Conservation (phyloP, 2,113 vertebrate species). For the Corvus moneduloides region DNA sequence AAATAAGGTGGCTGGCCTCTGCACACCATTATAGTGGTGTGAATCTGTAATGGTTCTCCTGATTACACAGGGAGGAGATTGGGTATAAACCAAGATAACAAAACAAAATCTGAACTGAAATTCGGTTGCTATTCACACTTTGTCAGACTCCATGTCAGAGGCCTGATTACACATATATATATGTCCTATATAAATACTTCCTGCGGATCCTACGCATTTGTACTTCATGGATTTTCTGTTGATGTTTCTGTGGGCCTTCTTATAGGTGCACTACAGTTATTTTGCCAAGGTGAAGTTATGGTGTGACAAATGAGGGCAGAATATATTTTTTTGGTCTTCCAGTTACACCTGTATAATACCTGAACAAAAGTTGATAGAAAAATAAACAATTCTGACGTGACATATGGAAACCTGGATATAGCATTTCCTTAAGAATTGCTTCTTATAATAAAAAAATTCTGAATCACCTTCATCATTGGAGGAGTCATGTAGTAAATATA, state of each 20-base stretch:
- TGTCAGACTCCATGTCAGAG: not conserved
- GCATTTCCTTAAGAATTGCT: not conserved
- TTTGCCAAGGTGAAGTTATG: not conserved
- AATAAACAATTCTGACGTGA: not conserved
- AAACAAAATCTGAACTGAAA: not conserved
- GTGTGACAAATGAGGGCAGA: not conserved
- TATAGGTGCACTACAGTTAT: not conserved
- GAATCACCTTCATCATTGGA: rapidly evolving
- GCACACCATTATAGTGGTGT: not conserved
- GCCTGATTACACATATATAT: not conserved
- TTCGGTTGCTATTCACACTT: not conserved
- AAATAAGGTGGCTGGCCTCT: not conserved
- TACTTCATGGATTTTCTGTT: not conserved
- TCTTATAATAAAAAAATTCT: not conserved
- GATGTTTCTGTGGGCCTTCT: not conserved
- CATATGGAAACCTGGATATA: not conserved
- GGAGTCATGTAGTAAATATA: not conserved
- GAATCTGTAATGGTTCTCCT: not conserved
- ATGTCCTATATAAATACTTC: not conserved
- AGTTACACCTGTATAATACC: not conserved
- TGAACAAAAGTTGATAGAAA: not conserved
- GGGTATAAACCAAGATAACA: not conserved
- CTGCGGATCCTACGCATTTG: not conserved
- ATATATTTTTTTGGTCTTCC: not conserved
- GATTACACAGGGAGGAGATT: not conserved